Conservation (phyloP, 2,797 vertebrate genomes). For the Anolis apletophallus region DNA sequence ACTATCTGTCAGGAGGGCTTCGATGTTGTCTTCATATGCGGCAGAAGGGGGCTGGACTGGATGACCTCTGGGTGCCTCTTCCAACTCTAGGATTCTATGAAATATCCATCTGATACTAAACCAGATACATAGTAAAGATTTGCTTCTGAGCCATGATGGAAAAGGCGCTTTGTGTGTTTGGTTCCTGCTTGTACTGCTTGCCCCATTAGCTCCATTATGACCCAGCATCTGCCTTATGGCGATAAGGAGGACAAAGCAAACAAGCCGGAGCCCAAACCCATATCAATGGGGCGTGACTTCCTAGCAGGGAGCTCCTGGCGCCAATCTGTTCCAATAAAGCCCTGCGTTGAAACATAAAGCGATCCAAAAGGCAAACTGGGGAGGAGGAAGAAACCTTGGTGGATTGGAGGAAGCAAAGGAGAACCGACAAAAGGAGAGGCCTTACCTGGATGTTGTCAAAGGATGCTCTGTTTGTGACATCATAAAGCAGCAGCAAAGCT, state of each 20-base stretch:
- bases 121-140: no score
- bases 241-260: background rate
- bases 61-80: no score
- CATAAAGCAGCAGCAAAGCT: slow-evolving; percentile 92
- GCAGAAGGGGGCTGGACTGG: no score
- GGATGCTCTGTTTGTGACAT: slow-evolving; percentile 92
- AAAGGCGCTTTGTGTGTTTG: no score
- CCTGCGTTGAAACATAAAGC: background rate
- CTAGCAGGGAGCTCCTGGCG: background rate
- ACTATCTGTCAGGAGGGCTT: no score
- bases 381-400: no score
- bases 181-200: no score
- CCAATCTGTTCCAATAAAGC: background rate
- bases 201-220: background rate
- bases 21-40: no score
- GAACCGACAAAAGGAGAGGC: background rate
- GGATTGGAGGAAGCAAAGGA: no score
- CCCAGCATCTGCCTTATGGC: background rate
- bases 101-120: no score
- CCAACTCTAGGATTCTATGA: no score
- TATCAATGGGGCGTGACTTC: background rate
- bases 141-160: background rate
- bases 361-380: background rate
- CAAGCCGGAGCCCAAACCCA: background rate
- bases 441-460: slow-evolving; percentile 92